Evolutionary conservation across 2,797 vertebrate species (phyloP), one percentile per base, ranked within the genome.

Genomic region (Percopsis omiscomaycus): DNA sequence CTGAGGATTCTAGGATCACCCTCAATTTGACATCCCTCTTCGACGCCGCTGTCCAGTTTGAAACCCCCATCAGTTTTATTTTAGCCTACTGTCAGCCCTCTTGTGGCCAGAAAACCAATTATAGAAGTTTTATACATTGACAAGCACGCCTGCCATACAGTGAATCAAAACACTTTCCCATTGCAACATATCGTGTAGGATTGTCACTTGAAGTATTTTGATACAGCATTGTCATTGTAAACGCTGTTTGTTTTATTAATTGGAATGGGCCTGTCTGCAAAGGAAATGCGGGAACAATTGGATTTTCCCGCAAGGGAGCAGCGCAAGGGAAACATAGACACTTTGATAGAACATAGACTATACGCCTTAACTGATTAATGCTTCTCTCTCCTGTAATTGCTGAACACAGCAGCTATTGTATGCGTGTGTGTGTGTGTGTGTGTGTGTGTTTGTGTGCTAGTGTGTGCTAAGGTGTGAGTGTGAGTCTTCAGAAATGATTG

Each of bases 351-450:
- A 70, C 55, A 69, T 71, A 82, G 78, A 79, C 53, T 71, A 81
- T 80, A 46, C 15, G 49, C 82, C 84, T 70, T 75, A 66, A 71
- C 78, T 78, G 81, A 86, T 89, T 88, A 88, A 88, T 88, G 83
- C 61, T 75, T 58, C 66, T 60, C 74, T 84, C 74, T 46, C 64
- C 59, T 66, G 71, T 89, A 91, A 91, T 90, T 89, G 83, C 73
- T 55, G 65, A 56, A 70, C 42, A 71, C 49, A 69, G 75, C 73
- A 80, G 71, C 71, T 80, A 84, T 82, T 86, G 79, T 86, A 74
- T 75, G 15, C 66, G 50, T 76, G 50, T 64, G 63, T 56, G 55
- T 49, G 29, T 27, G 14, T 56, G 63, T 27, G 42, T 55, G 53
- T 66, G 49, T 51, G 2, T 51, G 49, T 51, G 15, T 51, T 12